Percentiles rank a stretch among this genome's conserved stretches.
These are phyloP conservation scores for Nothobranchius furzeri DNA, from an alignment of 2,113 vertebrate species.

Conservation along the genomic window DNA sequence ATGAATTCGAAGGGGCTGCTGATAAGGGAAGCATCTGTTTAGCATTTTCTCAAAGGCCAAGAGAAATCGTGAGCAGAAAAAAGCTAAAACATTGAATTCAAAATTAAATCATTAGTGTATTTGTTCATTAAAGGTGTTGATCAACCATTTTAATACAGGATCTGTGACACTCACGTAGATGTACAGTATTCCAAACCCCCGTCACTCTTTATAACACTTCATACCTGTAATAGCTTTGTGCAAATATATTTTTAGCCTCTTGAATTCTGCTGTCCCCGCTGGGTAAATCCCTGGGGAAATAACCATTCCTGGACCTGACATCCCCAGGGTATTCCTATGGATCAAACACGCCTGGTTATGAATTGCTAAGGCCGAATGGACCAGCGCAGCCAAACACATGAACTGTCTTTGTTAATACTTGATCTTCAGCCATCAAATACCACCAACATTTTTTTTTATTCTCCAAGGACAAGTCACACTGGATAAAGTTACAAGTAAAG, in stretches of 20 bases:
- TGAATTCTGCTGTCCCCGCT: conserved; percentile 61
- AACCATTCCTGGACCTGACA: conserved; percentile 68
- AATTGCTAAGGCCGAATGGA: conserved; percentile 56
- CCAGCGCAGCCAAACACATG: conserved; percentile 50
- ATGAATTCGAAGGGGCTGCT: conserved; percentile 39
- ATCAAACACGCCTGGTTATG: conserved; percentile 66
- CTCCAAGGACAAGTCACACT: background rate
- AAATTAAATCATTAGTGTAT: background rate
- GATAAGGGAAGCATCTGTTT: conserved; percentile 55
- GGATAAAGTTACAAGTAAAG: conserved; percentile 17
- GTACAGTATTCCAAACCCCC: conserved; percentile 61
- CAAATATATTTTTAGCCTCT: conserved; percentile 75
- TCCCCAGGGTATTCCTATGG: conserved; percentile 62
- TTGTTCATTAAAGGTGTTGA: conserved; percentile 10
- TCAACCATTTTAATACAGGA: conserved; percentile 15
- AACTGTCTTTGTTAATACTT: conserved; percentile 48
- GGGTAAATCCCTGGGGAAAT: conserved; percentile 69
- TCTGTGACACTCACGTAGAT: conserved; percentile 30
- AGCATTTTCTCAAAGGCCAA: conserved; percentile 45
- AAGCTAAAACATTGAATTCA: background rate
- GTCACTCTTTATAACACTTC: conserved; percentile 40
- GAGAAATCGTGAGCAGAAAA: conserved; percentile 31
- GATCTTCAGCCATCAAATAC: conserved; percentile 36
- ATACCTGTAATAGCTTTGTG: conserved; percentile 65
- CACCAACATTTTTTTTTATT: conserved; percentile 20